Base-by-base conservation (phyloP, 2,797 vertebrate genomes). In the Phoebastria nigripes region DNA sequence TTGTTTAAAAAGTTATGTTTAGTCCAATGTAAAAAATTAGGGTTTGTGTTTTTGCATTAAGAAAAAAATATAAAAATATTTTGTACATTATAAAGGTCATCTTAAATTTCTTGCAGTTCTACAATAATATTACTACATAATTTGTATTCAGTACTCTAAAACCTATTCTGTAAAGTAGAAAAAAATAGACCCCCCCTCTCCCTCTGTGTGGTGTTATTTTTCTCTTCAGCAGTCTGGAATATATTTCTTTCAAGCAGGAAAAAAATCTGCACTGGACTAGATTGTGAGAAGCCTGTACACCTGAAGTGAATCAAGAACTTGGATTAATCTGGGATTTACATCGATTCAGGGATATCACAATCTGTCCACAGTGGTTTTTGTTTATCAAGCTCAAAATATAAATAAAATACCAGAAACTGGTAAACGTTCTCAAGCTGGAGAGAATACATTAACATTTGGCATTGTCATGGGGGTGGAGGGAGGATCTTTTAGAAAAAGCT, bases 31-130 rank as follows among this genome's bases (percentile, higher is more conserved):
- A 93, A 97, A 98, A 94, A 97, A 96, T 82, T 58, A 97, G 35
- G 91, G 70, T 95, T 95, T 96, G 44, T 89, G 73, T 58, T 93
- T 91, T 96, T 87, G 89, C 18, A 2, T 97, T 96, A 97, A 89
- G 94, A 94, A 96, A 97, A 87, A 90, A 91, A 95, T 98, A 98
- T 81, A 98, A 98, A 98, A 98, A 98, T 98, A 98, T 69, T 96
- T 97, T 96, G 90, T 97, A 95, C 90, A 95, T 97, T 97, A 97
- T 91, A 96, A 87, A 96, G 94, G 82, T 96, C 29, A 58, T 97
- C 93, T 96, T 94, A 91, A 88, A 95, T 85, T 92, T 96, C 70
- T 90, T 82, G 82, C 65, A 94, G 67, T 70, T 76, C 94, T 97
- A 94, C 41, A 96, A 74, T 93, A 97, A 92, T 82, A 79, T 95